These are phyloP conservation scores for Ruditapes philippinarum DNA, from an alignment of 1,140 invertebrate species.

Conservation along the genomic window DNA sequence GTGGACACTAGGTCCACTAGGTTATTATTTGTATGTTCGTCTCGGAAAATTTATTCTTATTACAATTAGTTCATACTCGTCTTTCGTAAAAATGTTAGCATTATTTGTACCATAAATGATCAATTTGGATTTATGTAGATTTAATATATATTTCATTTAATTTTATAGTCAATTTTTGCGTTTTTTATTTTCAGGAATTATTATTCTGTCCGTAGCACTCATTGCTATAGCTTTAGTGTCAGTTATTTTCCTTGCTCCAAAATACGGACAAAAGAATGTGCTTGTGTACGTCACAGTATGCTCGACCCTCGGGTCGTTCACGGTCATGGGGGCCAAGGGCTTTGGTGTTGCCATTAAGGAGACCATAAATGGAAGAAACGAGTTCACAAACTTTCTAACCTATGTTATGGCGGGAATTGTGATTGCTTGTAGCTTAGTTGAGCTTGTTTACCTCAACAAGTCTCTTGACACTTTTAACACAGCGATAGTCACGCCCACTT, in stretches of 20 bases:
- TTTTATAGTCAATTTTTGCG: too few species aligned
- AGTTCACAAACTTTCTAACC: conserved; percentile 89
- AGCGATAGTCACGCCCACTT: conserved; percentile 97
- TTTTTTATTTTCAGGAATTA: conserved; percentile 89
- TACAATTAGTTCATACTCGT: too few species aligned
- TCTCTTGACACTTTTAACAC: conserved; percentile 97
- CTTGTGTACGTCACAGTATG: conserved; percentile 96
- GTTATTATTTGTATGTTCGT: too few species aligned
- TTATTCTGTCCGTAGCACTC: conserved; percentile 92
- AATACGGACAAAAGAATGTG: conserved; percentile 94
- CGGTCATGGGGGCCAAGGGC: conserved; percentile 98
- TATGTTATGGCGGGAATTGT: conserved; percentile 93
- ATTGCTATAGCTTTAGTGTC: conserved; percentile 90
- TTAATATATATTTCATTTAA: too few species aligned
- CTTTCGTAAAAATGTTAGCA: too few species aligned
- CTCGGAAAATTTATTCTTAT: too few species aligned
- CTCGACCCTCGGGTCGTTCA: conserved; percentile 96
- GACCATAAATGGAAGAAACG: conserved; percentile 89
- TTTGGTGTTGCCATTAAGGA: conserved; percentile 96
- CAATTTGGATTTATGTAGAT: too few species aligned
- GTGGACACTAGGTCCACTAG: too few species aligned
- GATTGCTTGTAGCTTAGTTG: conserved; percentile 91
- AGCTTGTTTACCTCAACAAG: conserved; percentile 98
- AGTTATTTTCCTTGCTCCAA: conserved; percentile 87
- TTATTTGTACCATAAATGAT: too few species aligned